Conservation (phyloP, 1,140 invertebrate species). For the Pseudomyrmex flavicornis region DNA sequence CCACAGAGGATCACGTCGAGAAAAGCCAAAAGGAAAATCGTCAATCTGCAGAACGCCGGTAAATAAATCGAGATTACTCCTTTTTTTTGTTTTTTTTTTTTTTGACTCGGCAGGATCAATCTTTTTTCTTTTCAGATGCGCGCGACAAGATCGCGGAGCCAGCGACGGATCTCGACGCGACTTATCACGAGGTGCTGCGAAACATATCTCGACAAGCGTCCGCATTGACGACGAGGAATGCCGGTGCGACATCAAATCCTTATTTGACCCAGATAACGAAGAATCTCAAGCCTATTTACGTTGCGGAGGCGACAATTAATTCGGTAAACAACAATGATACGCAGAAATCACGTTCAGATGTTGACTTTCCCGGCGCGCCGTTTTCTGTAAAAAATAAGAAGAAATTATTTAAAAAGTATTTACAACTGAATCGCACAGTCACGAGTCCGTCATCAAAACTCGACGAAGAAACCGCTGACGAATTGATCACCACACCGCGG, state of each 20-base stretch:
- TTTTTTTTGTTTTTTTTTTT: no score
- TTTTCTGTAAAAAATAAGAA: conserved; percentile 5
- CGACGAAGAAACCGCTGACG: not conserved
- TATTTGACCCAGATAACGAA: conserved; percentile 14
- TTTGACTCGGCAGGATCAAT: not conserved
- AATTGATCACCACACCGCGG: not conserved
- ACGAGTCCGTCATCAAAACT: not conserved
- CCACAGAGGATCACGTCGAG: conserved; percentile 67
- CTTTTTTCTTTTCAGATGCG: conserved; percentile 16
- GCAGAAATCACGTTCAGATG: not conserved
- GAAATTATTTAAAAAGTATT: conserved; percentile 27
- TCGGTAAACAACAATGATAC: not conserved
- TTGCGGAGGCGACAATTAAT: not conserved
- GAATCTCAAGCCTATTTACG: not conserved
- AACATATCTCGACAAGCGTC: conserved; percentile 14
- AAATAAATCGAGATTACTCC: conserved; percentile 20
- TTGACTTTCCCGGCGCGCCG: not conserved
- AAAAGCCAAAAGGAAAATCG: conserved; percentile 60
- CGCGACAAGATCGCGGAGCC: not conserved
- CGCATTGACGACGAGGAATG: not conserved
- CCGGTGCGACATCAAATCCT: not conserved
- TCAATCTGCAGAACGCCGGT: conserved; percentile 4
- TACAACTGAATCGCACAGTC: conserved; percentile 2
- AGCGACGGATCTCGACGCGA: not conserved
- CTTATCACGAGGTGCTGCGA: conserved; percentile 60